Evolutionary conservation across 2,113 vertebrate genomes (phyloP), one percentile per base, ranked within the genome.

Genomic region (Atlantisia rogersi): DNA sequence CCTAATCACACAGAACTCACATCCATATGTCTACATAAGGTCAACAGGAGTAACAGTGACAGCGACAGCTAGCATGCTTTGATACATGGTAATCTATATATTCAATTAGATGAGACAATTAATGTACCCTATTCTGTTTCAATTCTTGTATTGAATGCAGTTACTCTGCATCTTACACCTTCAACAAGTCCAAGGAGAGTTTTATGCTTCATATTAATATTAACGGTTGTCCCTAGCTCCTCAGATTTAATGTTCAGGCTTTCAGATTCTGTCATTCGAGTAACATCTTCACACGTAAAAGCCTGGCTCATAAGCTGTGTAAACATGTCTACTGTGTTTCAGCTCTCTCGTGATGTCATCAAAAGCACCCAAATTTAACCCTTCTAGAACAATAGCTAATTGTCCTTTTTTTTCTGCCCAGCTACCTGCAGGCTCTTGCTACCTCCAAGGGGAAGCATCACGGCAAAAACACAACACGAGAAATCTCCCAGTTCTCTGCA

Each of bases 1-100:
- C 55, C 60, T 40, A 35, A 16, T 40, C 56, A 22, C 32, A 56
- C 21, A 74, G 40, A 86, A 25, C 35, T 21, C 44, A 7, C 62
- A 75, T 7, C 50, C 0, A 0, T 32, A 12, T 16, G 19, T 21
- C 42, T 39, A 7, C 29, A 24, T 10, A 71, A 64, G 40, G 20
- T 50, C 73, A 50, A 11, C 0, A 35, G 21, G 31, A 81, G 14
- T 26, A 75, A 48, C 3, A 11, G n/a, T 16, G 90, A 70, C 87
- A 11, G 15, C 68, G 37, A 53, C 3, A 39, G 15, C 31, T 17
- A 35, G 16, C 2, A 0, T 20, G 32, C 13, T 82, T 82, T n/a
- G 25, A 53, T 65, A 20, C 16, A 46, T 8, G 12, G 25, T 10
- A 82, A 90, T 37, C 24, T 26, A 20, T 3, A 10, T 8, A 18